Evolutionary conservation across 1,140 invertebrate species (phyloP), one percentile per base, ranked within the genome.

Genomic region (Drosophila kurseongensis): DNA sequence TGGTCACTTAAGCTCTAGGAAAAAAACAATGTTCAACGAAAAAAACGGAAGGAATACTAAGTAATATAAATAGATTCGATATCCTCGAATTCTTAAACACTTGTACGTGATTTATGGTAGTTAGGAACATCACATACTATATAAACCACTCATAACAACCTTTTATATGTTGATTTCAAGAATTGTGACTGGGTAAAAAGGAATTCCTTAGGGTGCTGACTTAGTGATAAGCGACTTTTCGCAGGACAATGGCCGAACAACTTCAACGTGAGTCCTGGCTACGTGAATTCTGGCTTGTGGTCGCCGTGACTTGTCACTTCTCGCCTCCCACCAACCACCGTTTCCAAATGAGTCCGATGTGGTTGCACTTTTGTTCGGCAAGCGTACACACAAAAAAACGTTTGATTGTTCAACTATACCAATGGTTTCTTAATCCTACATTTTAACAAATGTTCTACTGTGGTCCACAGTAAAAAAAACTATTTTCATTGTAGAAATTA

Each of bases 331-430:
- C 35, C 18, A 14, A 10, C n/a, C 44, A 38, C 13, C 36, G 2
- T 12, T 23, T 5, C 36, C 42, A 23, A 42, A 69, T 51, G 45
- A 52, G 38, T 35, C 23, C 45, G 23, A 45, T 71, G 78, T 55
- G 57, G 65, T 72, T 47, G 73, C 71, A 48, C 35, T 45, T 40
- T 71, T 78, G 65, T 55, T 52, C 32, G 12, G 23, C 3, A 23
- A 45, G 44, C 9, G 1, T 23, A 47, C 44, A 47, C 10, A 16
- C 2, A 18, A 35, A 40, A 54, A 38, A 66, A 38, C 0, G 23
- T 4, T 13, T 10, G 36, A 12, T 38, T 12, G 8, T 38, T 9
- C 0, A 0, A 12, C 36, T 2, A 9, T 4, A 12, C 3, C 9
- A 38, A 38, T 12, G 10, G 36, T 32, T 32, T 10, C 36, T 38